These are phyloP conservation scores for Pitangus sulphuratus DNA, from an alignment of 2,797 vertebrate species.

Conservation along the genomic window DNA sequence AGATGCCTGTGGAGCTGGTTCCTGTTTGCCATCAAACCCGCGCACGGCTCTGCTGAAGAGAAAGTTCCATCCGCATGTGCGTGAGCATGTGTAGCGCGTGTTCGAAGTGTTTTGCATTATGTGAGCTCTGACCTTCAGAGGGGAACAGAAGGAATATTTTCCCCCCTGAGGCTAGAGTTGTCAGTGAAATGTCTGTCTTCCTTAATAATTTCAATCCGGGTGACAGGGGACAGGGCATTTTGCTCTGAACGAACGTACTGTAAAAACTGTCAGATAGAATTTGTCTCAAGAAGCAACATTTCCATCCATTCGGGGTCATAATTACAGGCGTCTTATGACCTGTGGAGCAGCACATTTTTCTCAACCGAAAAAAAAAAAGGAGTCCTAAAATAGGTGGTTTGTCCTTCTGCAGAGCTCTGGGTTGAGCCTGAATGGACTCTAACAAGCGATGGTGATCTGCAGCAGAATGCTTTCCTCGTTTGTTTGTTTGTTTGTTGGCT, in stretches of 20 bases:
- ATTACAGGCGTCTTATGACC: conserved; percentile 57
- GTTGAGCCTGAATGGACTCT: not conserved
- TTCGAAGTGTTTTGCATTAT: conserved; percentile 58
- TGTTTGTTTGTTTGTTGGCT: not conserved
- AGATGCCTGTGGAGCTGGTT: not conserved
- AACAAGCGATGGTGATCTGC: not conserved
- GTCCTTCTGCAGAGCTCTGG: not conserved
- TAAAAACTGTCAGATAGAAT: conserved; percentile 78
- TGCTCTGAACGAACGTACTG: conserved; percentile 72
- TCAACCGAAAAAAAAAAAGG: not conserved
- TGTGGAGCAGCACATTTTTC: conserved; percentile 48
- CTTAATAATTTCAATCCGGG: conserved; percentile 78
- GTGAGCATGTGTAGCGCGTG: not conserved
- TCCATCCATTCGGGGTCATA: conserved; percentile 50
- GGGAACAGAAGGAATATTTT: conserved; percentile 74
- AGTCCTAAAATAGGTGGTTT: conserved; percentile 25
- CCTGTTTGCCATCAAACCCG: not conserved
- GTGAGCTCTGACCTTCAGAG: conserved; percentile 75
- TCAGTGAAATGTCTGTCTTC: conserved; percentile 73
- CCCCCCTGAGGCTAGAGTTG: conserved; percentile 61
- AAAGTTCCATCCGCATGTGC: conserved; percentile 2
- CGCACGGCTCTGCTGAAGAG: not conserved
- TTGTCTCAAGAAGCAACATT: conserved; percentile 71
- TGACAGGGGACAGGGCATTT: conserved; percentile 75
- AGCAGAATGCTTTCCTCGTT: not conserved